phyloP scores from a whole-genome alignment of 2,888 invertebrate genomes.

The Charanyca ferruginea region DNA sequence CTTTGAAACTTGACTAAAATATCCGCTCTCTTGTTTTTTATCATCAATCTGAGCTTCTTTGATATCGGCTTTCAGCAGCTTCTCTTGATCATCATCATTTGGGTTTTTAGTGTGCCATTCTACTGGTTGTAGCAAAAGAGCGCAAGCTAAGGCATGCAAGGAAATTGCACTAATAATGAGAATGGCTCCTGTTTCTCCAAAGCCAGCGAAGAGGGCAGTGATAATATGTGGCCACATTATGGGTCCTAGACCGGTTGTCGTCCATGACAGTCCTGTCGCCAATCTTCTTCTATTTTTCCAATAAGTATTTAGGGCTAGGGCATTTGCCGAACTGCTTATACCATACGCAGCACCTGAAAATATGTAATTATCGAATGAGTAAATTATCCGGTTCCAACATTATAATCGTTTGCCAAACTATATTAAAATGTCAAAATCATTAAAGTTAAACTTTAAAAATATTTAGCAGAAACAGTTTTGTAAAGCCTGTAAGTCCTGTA shows the following conservation, averaged over 20 bases:
- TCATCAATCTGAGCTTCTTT: constrained; percentile 64
- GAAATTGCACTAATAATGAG: constrained; percentile 93
- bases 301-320: constrained; percentile 94
- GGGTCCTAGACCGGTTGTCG: constrained; percentile 93
- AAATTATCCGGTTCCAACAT: background rate
- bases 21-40: constrained; percentile 81
- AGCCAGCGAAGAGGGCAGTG: constrained; percentile 91
- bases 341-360: constrained; percentile 92
- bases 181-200: constrained; percentile 93
- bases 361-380: background rate
- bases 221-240: constrained; percentile 94
- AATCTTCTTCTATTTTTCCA: constrained; percentile 93
- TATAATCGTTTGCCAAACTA: no score
- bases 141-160: constrained; percentile 93
- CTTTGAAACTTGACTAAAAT: constrained; percentile 83
- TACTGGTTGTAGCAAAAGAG: constrained; percentile 94
- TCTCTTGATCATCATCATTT: constrained; percentile 75
- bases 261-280: constrained; percentile 94
- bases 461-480: no score
- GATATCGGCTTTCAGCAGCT: constrained; percentile 68
- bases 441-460: no score
- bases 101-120: constrained; percentile 93
- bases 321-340: constrained; percentile 93
- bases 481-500: no score
- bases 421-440: no score